Evolutionary conservation across 2,888 invertebrate species (phyloP), one percentile per base, ranked within the genome.

Genomic region (Stenolophus ochropezus): DNA sequence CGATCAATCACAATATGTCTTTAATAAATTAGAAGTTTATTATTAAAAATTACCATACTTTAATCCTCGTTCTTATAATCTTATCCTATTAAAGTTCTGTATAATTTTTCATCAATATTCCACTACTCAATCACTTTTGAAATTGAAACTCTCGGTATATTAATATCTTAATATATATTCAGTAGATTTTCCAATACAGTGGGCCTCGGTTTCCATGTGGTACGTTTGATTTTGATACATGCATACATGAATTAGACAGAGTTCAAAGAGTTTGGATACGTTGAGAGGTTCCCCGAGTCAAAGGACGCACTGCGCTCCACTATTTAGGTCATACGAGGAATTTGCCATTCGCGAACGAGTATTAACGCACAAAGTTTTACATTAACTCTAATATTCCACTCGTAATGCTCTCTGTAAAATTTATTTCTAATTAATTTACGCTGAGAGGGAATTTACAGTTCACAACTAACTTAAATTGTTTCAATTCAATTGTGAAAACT

Each of bases 291-390:
- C 61, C 25, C 61, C 25, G n/a, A 25, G 4, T 61, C 61, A 61
- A 61, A 61, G 61, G 61, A 61, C 25, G 61, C 21, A 2, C 56
- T 56, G 20, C 23, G 6, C 58, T 11, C 11, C n/a, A 61, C 61
- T 61, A 25, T 61, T 61, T 61, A 61, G 61, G 61, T 61, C 61
- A 61, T 61, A 61, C 25, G 23, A 61, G 61, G 61, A 61, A 61
- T 61, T 61, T 25, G 14, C 25, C 23, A 61, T 61, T 61, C 61
- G 14, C 25, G 23, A 61, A 61, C 25, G 25, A 42, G 69, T 69
- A 69, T 42, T 69, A 33, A 42, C 42, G 42, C 42, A 69, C 42
- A 69, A 69, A 69, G 42, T 69, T 42, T 69, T 69, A 69, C 42
- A 47, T 69, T 69, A 69, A 69, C 69, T 69, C 16, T 47, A 33